These are phyloP conservation scores for Euspilapteryx auroguttella DNA, from an alignment of 2,888 invertebrate genomes.

Conservation along the genomic window DNA sequence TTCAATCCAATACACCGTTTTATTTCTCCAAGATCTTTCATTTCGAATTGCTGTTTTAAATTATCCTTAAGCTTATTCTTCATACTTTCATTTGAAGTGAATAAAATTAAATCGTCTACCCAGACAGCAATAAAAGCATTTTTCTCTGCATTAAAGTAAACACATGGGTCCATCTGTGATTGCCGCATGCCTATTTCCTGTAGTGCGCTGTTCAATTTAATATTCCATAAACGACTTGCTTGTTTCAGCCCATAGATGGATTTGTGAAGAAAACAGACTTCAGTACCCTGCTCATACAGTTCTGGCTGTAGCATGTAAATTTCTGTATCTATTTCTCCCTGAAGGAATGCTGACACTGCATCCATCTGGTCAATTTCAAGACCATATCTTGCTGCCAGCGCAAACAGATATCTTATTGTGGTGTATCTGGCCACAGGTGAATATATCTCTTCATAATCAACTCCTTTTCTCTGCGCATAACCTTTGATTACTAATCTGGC, in stretches of 20 bases:
- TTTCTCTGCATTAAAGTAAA: too few relatives aligned
- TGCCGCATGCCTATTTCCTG: slow-evolving; percentile 6
- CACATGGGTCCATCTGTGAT: slow-evolving; percentile 10
- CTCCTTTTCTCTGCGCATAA: too few relatives aligned
- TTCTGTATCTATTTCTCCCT: too few relatives aligned
- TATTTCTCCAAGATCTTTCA: slow-evolving; percentile 1
- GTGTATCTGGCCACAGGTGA: slow-evolving; percentile 7
- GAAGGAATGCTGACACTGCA: slow-evolving; percentile 11
- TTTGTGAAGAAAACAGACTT: slow-evolving; percentile 11
- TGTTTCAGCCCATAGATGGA: slow-evolving; percentile 12
- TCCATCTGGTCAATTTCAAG: slow-evolving; percentile 11
- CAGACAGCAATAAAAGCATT: slow-evolving; percentile 8
- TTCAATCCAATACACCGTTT: slow-evolving; percentile 7
- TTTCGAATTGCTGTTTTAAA: neutral
- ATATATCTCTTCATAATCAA: slow-evolving; percentile 7
- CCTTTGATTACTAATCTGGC: slow-evolving; percentile 8
- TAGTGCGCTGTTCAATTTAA: slow-evolving; percentile 8
- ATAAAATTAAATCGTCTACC: slow-evolving; percentile 10
- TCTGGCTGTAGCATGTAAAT: slow-evolving; percentile 12
- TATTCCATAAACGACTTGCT: slow-evolving; percentile 11
- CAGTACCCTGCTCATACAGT: slow-evolving; percentile 4
- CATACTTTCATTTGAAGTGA: neutral
- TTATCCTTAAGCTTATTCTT: neutral
- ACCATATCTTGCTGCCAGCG: slow-evolving; percentile 8
- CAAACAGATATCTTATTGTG: slow-evolving; percentile 9